phyloP scores from a whole-genome alignment of 2,113 vertebrate species.

The Sinocyclocheilus grahami region DNA sequence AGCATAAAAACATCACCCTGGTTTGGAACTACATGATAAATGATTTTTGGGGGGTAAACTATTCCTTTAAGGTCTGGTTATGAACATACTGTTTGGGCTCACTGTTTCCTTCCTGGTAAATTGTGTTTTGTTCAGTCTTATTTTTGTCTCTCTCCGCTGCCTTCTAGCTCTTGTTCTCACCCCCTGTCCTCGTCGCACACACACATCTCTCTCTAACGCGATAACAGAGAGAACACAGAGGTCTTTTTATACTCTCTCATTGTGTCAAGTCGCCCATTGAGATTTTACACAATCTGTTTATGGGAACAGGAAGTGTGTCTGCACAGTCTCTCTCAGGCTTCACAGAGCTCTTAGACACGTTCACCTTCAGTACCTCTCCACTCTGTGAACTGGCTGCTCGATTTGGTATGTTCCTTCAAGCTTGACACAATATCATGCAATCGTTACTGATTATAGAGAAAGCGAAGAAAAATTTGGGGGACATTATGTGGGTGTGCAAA shows the following conservation, averaged over 20 bases:
- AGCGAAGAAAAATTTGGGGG: not conserved
- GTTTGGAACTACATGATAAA: not conserved
- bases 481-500: constrained; percentile 23
- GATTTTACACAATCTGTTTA: constrained; percentile 52
- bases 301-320: constrained; percentile 55
- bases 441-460: constrained; percentile 9
- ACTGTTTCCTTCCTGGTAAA: constrained; percentile 64
- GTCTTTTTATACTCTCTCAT: constrained; percentile 50
- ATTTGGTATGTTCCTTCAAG: not conserved
- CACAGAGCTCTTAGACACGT: not conserved
- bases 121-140: constrained; percentile 62
- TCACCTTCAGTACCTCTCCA: not conserved
- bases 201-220: not conserved
- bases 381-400: not conserved
- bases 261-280: constrained; percentile 44
- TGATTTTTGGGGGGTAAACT: not conserved
- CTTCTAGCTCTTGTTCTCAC: constrained; percentile 16
- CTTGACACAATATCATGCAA: not conserved
- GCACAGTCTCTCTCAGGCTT: constrained; percentile 24
- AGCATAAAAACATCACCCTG: not conserved
- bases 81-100: constrained; percentile 51
- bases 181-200: not conserved
- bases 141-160: constrained; percentile 33
- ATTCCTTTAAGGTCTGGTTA: constrained; percentile 52
- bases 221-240: constrained; percentile 37